A percentile compares a stretch with the other conserved stretches of the same genome.
phyloP scores from a whole-genome alignment of 2,113 vertebrate species.

The Rhineura floridana region DNA sequence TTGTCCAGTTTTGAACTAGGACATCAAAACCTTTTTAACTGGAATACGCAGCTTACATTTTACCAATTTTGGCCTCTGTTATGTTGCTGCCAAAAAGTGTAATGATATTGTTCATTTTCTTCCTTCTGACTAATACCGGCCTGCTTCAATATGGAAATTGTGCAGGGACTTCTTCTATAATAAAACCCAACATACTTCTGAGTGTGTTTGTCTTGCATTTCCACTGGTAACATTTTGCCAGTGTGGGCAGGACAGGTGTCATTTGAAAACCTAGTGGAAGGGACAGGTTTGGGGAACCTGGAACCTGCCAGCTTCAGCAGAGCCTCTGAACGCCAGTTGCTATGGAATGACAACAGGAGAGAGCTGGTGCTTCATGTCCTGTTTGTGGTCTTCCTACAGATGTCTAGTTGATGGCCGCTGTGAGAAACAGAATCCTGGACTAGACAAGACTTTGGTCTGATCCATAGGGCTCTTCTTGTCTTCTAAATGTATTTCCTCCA shows the following conservation, averaged over 20 bases:
- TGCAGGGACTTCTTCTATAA: not conserved
- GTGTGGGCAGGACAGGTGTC: not conserved
- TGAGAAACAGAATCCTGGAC: not conserved
- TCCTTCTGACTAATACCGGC: not conserved
- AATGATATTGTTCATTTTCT: not conserved
- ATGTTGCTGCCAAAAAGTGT: not conserved
- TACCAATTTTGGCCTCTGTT: not conserved
- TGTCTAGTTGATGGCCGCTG: not conserved
- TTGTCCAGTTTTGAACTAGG: not conserved
- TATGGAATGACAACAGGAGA: not conserved
- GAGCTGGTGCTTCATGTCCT: not conserved
- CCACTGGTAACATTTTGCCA: not conserved
- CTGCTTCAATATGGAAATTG: not conserved
- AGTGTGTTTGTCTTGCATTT: not conserved
- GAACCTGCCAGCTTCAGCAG: not conserved
- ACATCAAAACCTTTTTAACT: not conserved
- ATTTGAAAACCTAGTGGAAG: not conserved
- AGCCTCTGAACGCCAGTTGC: not conserved
- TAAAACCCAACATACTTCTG: not conserved
- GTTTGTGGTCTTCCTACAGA: not conserved
- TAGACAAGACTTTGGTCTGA: not conserved
- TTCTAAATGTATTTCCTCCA: not conserved
- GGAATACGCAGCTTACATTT: not conserved
- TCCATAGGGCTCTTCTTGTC: not conserved
- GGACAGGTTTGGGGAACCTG: not conserved